phyloP scores from a whole-genome alignment of 2,113 vertebrate species.

The Misgurnus anguillicaudatus region DNA sequence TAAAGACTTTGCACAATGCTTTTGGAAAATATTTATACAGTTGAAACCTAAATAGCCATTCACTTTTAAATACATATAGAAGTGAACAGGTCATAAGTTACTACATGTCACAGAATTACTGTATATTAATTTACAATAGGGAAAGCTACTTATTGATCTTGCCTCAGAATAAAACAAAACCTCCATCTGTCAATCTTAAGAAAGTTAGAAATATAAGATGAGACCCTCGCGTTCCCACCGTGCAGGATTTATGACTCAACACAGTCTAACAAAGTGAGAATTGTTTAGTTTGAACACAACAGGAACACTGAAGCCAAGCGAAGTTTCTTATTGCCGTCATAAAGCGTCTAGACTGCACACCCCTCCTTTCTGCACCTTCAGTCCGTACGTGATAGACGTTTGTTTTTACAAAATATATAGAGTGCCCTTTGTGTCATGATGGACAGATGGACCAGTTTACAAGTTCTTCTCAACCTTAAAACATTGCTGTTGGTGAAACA shows the following conservation, averaged over 20 bases:
- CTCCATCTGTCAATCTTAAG: conserved; percentile 34
- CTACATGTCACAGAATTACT: too few species aligned
- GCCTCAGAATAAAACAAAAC: conserved; percentile 38
- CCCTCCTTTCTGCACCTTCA: conserved; percentile 81
- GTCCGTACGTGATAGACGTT: conserved; percentile 66
- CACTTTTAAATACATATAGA: too few species aligned
- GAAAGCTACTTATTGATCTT: too few species aligned
- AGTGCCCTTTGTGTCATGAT: conserved; percentile 73
- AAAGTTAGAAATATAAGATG: conserved; percentile 41
- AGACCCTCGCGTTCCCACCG: conserved; percentile 60
- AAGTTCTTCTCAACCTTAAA: conserved; percentile 30
- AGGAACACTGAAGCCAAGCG: conserved; percentile 86
- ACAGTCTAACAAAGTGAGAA: conserved; percentile 57
- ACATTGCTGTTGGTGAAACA: background rate
- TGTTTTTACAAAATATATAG: conserved; percentile 90
- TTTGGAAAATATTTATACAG: too few species aligned
- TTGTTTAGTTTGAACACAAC: conserved; percentile 88
- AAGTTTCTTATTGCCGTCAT: conserved; percentile 96
- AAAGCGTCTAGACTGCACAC: conserved; percentile 99
- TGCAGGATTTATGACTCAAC: conserved; percentile 63
- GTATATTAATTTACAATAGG: too few species aligned
- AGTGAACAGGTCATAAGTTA: too few species aligned
- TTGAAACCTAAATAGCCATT: too few species aligned
- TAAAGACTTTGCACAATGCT: too few species aligned
- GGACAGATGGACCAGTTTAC: conserved; percentile 65